Percentiles rank a stretch among this genome's conserved stretches.
Conservation (phyloP, 2,797 vertebrate genomes). For the Peromyscus melanophrys region DNA sequence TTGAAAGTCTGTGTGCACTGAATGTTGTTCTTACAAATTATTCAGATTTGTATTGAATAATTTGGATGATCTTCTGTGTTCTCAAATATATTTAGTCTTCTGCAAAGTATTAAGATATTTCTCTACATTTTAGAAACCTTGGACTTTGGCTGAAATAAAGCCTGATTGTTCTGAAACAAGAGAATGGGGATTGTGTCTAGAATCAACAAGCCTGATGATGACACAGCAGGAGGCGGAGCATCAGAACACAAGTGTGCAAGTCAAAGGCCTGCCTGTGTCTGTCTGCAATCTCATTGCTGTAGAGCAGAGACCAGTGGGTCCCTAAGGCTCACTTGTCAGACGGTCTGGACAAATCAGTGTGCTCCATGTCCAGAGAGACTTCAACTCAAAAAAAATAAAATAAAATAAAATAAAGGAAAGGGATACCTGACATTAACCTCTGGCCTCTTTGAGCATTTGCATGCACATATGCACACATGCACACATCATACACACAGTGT, state of each 20-base stretch:
- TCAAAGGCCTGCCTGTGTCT: neutral
- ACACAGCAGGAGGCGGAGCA: neutral
- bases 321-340: neutral
- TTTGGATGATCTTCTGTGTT: no score
- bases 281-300: neutral
- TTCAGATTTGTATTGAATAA: no score
- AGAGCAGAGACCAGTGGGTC: neutral
- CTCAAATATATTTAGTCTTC: neutral
- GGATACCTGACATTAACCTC: neutral
- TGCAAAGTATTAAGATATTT: neutral
- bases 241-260: neutral
- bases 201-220: neutral
- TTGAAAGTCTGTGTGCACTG: neutral
- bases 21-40: conserved; percentile 71
- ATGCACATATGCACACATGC: neutral
- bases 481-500: neutral
- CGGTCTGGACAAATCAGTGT: neutral
- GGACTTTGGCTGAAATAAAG: neutral
- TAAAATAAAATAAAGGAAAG: no score
- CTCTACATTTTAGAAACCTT: neutral
- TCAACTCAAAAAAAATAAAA: neutral
- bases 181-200: neutral
- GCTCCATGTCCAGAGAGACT: neutral
- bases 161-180: neutral
- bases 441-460: neutral